Evolutionary conservation across 1,140 invertebrate species (phyloP).

Genomic region (Drosophila cardini): DNA sequence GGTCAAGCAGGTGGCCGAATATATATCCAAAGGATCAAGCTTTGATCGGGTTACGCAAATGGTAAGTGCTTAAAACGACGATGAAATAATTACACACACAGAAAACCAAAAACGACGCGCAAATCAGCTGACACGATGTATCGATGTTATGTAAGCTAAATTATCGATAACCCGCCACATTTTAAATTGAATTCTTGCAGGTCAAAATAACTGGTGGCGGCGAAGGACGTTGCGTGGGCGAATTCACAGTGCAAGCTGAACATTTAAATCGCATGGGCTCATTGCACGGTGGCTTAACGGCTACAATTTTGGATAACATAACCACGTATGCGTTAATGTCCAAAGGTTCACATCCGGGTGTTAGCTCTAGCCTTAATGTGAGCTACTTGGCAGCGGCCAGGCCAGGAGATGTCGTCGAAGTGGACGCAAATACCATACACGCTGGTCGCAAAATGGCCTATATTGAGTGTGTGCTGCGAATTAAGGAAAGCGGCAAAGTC

Average conservation of each 20-base stretch:
- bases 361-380: constrained; percentile 90
- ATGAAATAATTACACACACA: constrained; percentile 9
- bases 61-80: constrained; percentile 74
- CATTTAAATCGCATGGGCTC: constrained; percentile 91
- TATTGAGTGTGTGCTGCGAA: constrained; percentile 90
- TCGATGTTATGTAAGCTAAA: constrained; percentile 58
- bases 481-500: constrained; percentile 89
- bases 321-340: constrained; percentile 93
- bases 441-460: constrained; percentile 92
- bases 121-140: constrained; percentile 50
- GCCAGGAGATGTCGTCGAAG: constrained; percentile 90
- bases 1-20: constrained; percentile 77
- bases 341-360: constrained; percentile 87
- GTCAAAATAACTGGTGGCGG: constrained; percentile 69
- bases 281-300: constrained; percentile 93
- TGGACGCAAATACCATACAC: constrained; percentile 92
- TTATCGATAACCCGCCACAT: constrained; percentile 59
- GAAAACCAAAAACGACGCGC: constrained; percentile 12
- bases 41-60: constrained; percentile 86
- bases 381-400: constrained; percentile 90
- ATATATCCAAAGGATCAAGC: constrained; percentile 63
- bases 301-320: constrained; percentile 92
- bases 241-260: constrained; percentile 91
- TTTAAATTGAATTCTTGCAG: constrained; percentile 35
- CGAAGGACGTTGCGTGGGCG: constrained; percentile 77